Evolutionary conservation across 2,113 vertebrate genomes (phyloP), one percentile per base, ranked within the genome.

Genomic region (Thryonomys swinderianus): DNA sequence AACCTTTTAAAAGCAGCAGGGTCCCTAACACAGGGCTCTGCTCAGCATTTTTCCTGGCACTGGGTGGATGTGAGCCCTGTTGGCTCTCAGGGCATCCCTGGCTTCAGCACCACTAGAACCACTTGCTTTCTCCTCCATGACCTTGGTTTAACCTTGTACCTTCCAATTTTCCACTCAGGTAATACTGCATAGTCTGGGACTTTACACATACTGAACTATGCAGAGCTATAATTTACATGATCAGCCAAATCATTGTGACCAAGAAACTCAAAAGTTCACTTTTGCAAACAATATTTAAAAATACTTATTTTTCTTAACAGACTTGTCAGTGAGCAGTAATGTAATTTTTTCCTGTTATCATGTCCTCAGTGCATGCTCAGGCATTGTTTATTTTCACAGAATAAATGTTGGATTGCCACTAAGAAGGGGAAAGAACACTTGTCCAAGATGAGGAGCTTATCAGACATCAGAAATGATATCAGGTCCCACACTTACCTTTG

Each of bases 171-270:
- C 25, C 13, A 21, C 34, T 69, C 67, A 89, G 45, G 8, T 80
- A 61, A 61, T 73, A 3, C n/a, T 27, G 2, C 1, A 4, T 37
- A 55, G 83, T 67, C 83, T 42, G 37, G 6, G 2, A 80, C 88
- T 93, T 84, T 53, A 95, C 80, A 74, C n/a, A 61, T 45, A 74
- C 1, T n/a, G 11, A 74, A 69, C 23, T 73, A 17, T 76, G 42
- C 16, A 74, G 27, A 48, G 25, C 42, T 76, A 30, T 76, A 37
- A 57, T n/a, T 86, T 92, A 11, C 42, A 5, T 89, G 5, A 34
- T 89, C 7, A 34, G 45, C 40, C 53, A 82, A 80, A 16, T n/a
- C 82, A 7, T 64, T 62, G 7, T 80, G 48, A 66, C 55, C 20
- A 42, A 76, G 17, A 88, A 48, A 59, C 12, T 82, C 81, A 78